These are phyloP conservation scores for Chydorus sphaericus DNA, from an alignment of 2,888 invertebrate genomes.

Conservation along the genomic window DNA sequence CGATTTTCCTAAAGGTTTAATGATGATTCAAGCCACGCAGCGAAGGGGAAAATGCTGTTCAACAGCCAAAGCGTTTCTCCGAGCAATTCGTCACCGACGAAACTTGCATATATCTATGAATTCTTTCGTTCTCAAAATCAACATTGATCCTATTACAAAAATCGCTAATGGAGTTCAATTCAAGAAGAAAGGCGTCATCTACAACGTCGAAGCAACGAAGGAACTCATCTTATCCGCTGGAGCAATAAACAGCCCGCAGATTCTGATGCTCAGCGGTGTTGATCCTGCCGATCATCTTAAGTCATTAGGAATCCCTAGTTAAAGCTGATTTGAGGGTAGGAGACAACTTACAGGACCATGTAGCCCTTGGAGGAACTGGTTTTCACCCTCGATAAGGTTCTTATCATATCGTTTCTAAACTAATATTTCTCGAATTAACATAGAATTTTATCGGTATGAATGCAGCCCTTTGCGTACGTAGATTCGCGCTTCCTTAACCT, in stretches of 20 bases:
- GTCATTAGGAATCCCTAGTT: conserved; percentile 54
- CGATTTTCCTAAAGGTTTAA: conserved; percentile 52
- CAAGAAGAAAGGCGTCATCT: conserved; percentile 43
- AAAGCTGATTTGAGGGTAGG: conserved; percentile 59
- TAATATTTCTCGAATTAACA: background rate
- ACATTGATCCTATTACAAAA: conserved; percentile 52
- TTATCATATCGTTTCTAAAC: background rate
- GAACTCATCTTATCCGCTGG: conserved; percentile 79
- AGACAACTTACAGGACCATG: conserved; percentile 45
- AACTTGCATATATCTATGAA: conserved; percentile 68
- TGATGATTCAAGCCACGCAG: conserved; percentile 75
- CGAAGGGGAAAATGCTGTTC: conserved; percentile 67
- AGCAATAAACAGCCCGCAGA: conserved; percentile 71
- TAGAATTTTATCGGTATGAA: background rate
- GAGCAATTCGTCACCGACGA: conserved; percentile 56
- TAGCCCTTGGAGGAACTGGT: conserved; percentile 25
- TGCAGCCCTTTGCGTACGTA: background rate
- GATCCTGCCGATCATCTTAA: conserved; percentile 62
- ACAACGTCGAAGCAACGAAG: conserved; percentile 50
- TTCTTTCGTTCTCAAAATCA: conserved; percentile 58
- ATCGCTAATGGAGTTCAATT: conserved; percentile 68
- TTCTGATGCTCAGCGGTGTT: conserved; percentile 35
- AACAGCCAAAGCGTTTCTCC: conserved; percentile 67
- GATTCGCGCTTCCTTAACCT: background rate
- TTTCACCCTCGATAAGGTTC: conserved; percentile 4